phyloP scores from a whole-genome alignment of 2,113 vertebrate genomes.

The Mixornis gularis region DNA sequence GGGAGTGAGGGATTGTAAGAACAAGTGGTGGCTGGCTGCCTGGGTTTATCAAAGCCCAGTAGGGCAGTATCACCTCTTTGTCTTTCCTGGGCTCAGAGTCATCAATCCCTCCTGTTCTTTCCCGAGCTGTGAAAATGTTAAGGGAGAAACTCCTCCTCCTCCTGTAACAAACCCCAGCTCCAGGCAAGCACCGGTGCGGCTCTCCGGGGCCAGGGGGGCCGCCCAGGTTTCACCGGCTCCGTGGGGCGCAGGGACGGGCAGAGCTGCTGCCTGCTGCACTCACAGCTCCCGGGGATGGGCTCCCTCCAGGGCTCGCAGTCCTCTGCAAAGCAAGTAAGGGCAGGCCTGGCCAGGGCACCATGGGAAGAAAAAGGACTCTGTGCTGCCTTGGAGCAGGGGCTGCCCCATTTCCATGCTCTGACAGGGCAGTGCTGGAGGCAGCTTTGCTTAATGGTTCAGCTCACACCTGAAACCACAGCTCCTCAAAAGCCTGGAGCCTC shows the following conservation, averaged over 20 bases:
- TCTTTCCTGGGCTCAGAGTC: slow-evolving; percentile 51
- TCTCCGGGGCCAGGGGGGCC: not conserved
- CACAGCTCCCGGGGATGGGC: not conserved
- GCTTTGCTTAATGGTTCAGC: not conserved
- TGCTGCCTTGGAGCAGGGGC: not conserved
- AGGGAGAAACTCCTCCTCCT: slow-evolving; percentile 50
- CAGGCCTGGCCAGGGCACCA: not conserved
- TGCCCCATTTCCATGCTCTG: not conserved
- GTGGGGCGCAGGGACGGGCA: not conserved
- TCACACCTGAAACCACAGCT: not conserved
- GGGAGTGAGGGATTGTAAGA: slow-evolving; percentile 62
- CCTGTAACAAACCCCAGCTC: not conserved
- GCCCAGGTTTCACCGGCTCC: accelerated
- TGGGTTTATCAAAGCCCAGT: slow-evolving; percentile 71
- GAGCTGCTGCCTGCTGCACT: not conserved
- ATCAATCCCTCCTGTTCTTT: slow-evolving; percentile 62
- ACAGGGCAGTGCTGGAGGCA: not conserved
- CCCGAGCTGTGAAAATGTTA: slow-evolving; percentile 57
- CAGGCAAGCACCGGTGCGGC: not conserved
- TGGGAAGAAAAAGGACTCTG: not conserved
- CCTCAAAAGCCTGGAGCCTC: not conserved
- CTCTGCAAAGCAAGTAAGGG: not conserved
- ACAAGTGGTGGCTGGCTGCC: slow-evolving; percentile 75
- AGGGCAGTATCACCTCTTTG: slow-evolving; percentile 68
- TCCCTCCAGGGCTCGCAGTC: not conserved